Evolutionary conservation across 2,797 vertebrate species (phyloP).

Genomic region (Paguma larvata): DNA sequence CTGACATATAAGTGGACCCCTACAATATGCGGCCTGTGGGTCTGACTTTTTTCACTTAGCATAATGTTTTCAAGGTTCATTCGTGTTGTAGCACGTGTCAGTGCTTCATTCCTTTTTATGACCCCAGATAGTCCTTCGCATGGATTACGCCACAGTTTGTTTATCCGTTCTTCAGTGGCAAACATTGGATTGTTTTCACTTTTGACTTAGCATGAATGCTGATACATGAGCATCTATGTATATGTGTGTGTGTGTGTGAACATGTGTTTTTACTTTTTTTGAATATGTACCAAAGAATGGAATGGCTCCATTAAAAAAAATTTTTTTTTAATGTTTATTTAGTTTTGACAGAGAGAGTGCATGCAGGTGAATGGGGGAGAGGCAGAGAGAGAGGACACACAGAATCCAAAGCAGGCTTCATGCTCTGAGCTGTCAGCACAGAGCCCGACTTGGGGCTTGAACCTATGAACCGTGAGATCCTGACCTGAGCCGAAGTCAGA

Average conservation of each 20-base stretch:
- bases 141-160: neutral
- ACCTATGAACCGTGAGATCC: too few species aligned
- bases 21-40: neutral
- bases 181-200: neutral
- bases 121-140: neutral
- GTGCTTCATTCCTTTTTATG: neutral
- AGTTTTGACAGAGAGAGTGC: too few species aligned
- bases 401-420: too few species aligned
- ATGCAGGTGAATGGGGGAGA: too few species aligned
- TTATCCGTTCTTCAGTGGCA: neutral
- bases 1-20: neutral
- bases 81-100: neutral
- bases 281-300: neutral
- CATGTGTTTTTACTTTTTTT: neutral
- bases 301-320: neutral
- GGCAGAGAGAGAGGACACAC: too few species aligned
- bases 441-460: too few species aligned
- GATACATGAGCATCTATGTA: neutral
- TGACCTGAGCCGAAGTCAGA: too few species aligned
- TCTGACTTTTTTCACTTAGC: neutral
- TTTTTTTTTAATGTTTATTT: too few species aligned
- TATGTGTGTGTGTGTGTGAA: neutral
- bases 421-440: too few species aligned
- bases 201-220: slow-evolving; percentile 22
- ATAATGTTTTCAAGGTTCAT: neutral